Base-by-base conservation (phyloP, 1,140 invertebrate species). In the Daktulosphaira vitifoliae region DNA sequence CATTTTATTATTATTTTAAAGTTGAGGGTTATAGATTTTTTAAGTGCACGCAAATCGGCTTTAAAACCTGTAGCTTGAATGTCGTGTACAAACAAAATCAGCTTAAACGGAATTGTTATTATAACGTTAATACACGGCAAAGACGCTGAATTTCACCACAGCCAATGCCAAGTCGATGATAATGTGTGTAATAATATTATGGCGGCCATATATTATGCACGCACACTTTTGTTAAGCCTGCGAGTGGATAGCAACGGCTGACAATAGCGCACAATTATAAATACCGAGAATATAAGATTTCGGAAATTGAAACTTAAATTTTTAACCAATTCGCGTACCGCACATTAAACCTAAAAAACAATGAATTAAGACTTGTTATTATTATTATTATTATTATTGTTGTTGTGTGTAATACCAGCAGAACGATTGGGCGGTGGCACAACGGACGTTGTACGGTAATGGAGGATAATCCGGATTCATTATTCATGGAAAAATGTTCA, bases 291-390 rank as follows among this genome's bases (percentile, higher is more conserved):
- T 46, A 62, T 39, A 22, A 48, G 42, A 23, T 62, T 62, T 48
- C 39, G 56, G 56, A 62, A 62, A 62, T 62, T 62, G 56, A 62
- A 62, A 46, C 42, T 62, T 62, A 33, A 62, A 62, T 62, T 62
- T 62, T 62, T 62, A 62, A 62, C 56, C 25, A 48, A 13, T 38
- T 48, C 16, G 13, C 26, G 42, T 3, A 39, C 42, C 25, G 23
- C 0, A 15, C 42, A 33, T 25, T 46, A 44, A 62, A 62, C 23
- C 46, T 29, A 46, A 22, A 48, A 44, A 62, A 62, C 56, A 62
- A 62, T 44, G 39, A 44, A 56, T 56, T 56, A 56, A 59, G 56
- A 38, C 56, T 62, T 25, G 42, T 48, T 62, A 46, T 62, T 62
- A 62, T 56, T 56, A 16, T 56, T 44, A 38, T 33, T n/a, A n/a